Conservation (phyloP, 2,113 vertebrate genomes). For the Equus przewalskii region DNA sequence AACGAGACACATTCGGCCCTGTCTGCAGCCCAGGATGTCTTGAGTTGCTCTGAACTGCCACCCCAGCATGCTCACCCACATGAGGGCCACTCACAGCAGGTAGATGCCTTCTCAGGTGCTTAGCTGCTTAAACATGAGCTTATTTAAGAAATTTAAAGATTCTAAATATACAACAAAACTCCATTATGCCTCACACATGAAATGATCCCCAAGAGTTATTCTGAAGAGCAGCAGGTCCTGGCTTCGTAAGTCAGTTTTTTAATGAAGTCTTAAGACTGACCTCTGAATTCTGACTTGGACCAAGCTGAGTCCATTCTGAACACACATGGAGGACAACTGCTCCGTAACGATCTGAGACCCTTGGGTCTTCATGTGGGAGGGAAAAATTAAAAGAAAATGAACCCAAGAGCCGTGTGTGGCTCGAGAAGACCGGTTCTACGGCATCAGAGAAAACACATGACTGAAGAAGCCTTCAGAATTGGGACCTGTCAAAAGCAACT, state of each 20-base stretch:
- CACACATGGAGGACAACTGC: neutral
- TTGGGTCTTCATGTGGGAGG: neutral
- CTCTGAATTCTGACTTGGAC: neutral
- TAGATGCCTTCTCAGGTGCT: neutral
- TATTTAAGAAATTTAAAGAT: neutral
- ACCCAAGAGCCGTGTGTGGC: neutral
- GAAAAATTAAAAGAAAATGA: neutral
- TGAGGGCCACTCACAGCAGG: neutral
- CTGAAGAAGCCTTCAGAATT: neutral
- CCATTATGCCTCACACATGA: neutral
- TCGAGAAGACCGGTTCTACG: neutral
- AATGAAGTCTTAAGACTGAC: neutral
- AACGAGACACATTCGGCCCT: neutral
- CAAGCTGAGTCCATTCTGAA: neutral
- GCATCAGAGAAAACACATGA: neutral
- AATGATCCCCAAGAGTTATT: neutral
- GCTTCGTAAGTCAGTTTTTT: accelerated
- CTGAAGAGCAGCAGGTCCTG: neutral
- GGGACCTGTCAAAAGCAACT: neutral
- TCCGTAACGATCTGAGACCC: neutral
- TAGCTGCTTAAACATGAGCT: neutral
- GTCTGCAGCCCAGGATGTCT: neutral
- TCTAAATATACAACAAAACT: neutral
- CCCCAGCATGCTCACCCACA: neutral
- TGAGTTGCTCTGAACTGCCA: neutral